phyloP scores from a whole-genome alignment of 1,140 invertebrate species.

The Drosophila repletoides region DNA sequence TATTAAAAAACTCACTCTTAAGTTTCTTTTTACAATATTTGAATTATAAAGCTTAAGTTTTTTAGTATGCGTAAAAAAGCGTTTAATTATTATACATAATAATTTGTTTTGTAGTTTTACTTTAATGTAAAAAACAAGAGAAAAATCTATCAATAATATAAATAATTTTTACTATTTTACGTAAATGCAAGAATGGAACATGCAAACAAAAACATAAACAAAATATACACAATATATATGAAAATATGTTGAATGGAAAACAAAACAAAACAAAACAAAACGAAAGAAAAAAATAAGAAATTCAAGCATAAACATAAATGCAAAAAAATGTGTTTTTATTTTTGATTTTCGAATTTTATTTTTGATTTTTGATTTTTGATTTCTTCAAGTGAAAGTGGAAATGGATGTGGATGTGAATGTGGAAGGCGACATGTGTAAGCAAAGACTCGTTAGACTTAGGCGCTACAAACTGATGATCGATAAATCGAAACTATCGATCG shows the following conservation, averaged over 20 bases:
- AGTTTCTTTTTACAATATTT: constrained; percentile 34
- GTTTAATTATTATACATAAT: constrained; percentile 52
- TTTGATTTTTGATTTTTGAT: constrained; percentile 1
- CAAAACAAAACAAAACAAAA: constrained; percentile 35
- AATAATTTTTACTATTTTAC: constrained; percentile 66
- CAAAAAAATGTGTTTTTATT: constrained; percentile 56
- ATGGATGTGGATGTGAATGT: background rate
- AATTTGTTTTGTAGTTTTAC: constrained; percentile 77
- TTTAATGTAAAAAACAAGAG: constrained; percentile 57
- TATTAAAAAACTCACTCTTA: constrained; percentile 15
- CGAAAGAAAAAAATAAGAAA: constrained; percentile 36
- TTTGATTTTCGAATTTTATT: constrained; percentile 1
- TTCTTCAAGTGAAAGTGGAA: background rate
- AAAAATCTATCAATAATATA: constrained; percentile 48
- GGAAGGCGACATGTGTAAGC: constrained; percentile 31
- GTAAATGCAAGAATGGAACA: constrained; percentile 47
- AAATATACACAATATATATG: constrained; percentile 57
- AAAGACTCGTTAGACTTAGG: constrained; percentile 62
- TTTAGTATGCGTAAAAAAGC: constrained; percentile 16
- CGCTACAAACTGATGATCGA: constrained; percentile 39
- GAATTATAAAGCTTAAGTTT: constrained; percentile 35
- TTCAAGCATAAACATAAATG: constrained; percentile 50
- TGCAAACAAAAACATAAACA: constrained; percentile 50
- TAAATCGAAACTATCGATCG: constrained; percentile 12
- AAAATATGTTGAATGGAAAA: constrained; percentile 64